These are phyloP conservation scores for Coreoperca whiteheadi DNA, from an alignment of 2,113 vertebrate genomes.

Conservation along the genomic window DNA sequence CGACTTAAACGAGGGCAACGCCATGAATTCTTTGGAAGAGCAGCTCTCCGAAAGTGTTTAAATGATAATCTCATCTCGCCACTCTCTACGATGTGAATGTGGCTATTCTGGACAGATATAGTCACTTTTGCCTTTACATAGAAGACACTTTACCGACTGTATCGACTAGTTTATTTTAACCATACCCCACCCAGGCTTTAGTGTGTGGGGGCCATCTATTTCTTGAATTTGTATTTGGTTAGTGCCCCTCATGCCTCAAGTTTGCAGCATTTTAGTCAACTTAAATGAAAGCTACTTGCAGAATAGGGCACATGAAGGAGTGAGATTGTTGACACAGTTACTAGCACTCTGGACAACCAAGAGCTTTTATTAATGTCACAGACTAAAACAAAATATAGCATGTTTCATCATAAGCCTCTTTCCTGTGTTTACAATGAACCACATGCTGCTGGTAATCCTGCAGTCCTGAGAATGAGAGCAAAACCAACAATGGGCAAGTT, in stretches of 20 bases:
- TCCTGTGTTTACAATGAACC: constrained; percentile 16
- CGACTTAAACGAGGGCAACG: too few relatives aligned
- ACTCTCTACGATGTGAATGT: not conserved
- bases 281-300: not conserved
- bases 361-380: not conserved
- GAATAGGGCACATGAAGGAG: not conserved
- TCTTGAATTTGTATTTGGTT: not conserved
- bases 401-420: constrained; percentile 4
- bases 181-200: too few relatives aligned
- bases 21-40: not conserved
- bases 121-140: not conserved
- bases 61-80: not conserved
- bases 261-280: not conserved
- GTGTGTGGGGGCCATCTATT: not conserved
- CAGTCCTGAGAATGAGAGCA: constrained; percentile 16
- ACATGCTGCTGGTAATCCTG: constrained; percentile 8
- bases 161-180: too few relatives aligned
- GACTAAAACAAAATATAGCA: not conserved
- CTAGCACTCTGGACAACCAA: not conserved
- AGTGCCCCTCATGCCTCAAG: not conserved
- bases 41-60: not conserved
- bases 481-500: constrained; percentile 32
- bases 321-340: not conserved
- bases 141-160: not conserved
- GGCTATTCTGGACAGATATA: too few relatives aligned